Conservation (phyloP, 2,888 invertebrate genomes). For the Polyommatus icarus region DNA sequence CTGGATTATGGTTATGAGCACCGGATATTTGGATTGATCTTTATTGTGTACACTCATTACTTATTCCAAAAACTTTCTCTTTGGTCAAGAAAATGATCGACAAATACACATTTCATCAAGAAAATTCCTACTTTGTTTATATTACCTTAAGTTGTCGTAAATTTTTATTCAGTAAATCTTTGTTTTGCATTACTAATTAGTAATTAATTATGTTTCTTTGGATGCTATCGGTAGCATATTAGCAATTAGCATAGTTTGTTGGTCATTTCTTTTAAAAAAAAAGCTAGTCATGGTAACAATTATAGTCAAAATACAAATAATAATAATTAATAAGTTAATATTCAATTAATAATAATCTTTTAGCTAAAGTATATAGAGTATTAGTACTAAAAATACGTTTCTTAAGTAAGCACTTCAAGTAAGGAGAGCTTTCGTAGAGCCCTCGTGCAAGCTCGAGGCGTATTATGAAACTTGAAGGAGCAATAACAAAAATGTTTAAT, state of each 20-base stretch:
- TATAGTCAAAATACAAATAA: too few relatives aligned
- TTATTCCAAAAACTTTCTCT: conserved; percentile 22
- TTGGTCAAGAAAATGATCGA: neutral
- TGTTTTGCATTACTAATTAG: neutral
- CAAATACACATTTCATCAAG: neutral
- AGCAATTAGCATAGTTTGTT: too few relatives aligned
- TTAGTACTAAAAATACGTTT: neutral
- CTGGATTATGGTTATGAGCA: conserved; percentile 46
- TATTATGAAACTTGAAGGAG: conserved; percentile 7
- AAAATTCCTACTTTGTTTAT: neutral
- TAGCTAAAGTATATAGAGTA: neutral
- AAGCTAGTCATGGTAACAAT: too few relatives aligned
- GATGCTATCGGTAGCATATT: neutral
- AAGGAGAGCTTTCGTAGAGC: conserved; percentile 21
- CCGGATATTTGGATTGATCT: conserved; percentile 48
- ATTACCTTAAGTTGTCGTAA: neutral
- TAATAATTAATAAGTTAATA: too few relatives aligned
- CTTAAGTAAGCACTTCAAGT: conserved; percentile 18
- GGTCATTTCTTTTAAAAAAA: too few relatives aligned
- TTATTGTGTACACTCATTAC: conserved; percentile 40
- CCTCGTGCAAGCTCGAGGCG: neutral
- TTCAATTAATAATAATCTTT: neutral
- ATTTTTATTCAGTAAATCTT: neutral
- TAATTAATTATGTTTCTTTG: too few relatives aligned
- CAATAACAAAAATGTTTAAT: neutral